Evolutionary conservation across 2,888 invertebrate species (phyloP).

Genomic region (Globia sparganii): DNA sequence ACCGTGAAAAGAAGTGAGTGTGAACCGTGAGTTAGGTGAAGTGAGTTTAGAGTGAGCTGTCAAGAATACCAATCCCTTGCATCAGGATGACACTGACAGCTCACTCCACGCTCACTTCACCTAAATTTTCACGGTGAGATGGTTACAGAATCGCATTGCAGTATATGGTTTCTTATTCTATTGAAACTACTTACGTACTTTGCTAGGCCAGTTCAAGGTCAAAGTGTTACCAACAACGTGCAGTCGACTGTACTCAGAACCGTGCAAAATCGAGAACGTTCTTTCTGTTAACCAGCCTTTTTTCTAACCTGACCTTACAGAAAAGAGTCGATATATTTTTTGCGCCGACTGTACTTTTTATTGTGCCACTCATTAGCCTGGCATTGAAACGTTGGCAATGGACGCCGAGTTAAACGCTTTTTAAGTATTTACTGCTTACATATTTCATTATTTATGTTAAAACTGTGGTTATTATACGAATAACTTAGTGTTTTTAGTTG

Average conservation of each 20-base stretch:
- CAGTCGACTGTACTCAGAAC: neutral
- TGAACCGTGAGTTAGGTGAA: no score
- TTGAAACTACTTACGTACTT: neutral
- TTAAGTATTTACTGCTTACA: constrained; percentile 50
- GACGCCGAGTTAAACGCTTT: constrained; percentile 48
- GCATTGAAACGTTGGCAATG: constrained; percentile 65
- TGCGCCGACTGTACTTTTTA: constrained; percentile 62
- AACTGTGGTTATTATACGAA: constrained; percentile 13
- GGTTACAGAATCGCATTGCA: no score
- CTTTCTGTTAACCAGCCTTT: constrained; percentile 35
- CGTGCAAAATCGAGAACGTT: constrained; percentile 24
- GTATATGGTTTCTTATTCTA: no score
- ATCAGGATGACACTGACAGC: no score
- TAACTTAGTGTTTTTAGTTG: constrained; percentile 10
- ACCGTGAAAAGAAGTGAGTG: no score
- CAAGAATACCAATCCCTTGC: no score
- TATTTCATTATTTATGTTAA: constrained; percentile 33
- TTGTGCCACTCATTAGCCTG: constrained; percentile 50
- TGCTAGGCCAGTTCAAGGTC: neutral
- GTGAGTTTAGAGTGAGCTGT: no score
- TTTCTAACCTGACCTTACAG: constrained; percentile 47
- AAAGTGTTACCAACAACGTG: neutral
- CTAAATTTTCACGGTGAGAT: no score
- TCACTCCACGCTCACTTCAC: no score
- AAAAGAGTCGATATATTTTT: constrained; percentile 51